Percentiles rank a stretch among this genome's conserved stretches.
Conservation (phyloP, 2,797 vertebrate genomes). For the Vultur gryphus region DNA sequence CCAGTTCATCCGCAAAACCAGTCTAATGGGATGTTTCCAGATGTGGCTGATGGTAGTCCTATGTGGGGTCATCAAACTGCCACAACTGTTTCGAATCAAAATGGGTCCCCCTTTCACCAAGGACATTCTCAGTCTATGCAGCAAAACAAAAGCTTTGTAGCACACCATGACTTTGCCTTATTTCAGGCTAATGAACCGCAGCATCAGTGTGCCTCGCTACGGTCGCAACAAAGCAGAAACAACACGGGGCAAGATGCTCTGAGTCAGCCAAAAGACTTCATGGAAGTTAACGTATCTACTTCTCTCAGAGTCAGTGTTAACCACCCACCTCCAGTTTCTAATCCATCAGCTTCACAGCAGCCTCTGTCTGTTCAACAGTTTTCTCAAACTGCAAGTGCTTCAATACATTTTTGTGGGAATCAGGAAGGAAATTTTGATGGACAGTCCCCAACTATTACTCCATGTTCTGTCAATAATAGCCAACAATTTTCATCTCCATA, state of each 20-base stretch:
- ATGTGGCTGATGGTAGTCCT: slow-evolving; percentile 84
- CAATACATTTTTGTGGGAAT: slow-evolving; percentile 79
- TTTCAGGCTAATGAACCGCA: slow-evolving; percentile 84
- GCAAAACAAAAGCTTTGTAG: slow-evolving; percentile 83
- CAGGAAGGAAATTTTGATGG: slow-evolving; percentile 78
- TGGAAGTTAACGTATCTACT: slow-evolving; percentile 79
- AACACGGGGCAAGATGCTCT: slow-evolving; percentile 76
- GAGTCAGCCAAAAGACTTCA: slow-evolving; percentile 82
- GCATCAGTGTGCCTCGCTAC: slow-evolving; percentile 78
- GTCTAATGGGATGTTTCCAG: slow-evolving; percentile 91
- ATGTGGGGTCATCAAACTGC: slow-evolving; percentile 94
- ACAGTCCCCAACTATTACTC: slow-evolving; percentile 82
- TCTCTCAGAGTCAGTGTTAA: slow-evolving; percentile 73
- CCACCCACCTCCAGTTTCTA: slow-evolving; percentile 79
- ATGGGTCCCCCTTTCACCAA: slow-evolving; percentile 90
- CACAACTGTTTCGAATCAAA: slow-evolving; percentile 81
- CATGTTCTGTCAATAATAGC: slow-evolving; percentile 83
- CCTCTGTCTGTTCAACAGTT: slow-evolving; percentile 80
- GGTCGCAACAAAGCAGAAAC: slow-evolving; percentile 74
- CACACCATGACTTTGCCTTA: slow-evolving; percentile 88
- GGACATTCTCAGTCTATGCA: slow-evolving; percentile 86
- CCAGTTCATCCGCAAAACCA: slow-evolving; percentile 84
- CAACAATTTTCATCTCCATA: slow-evolving; percentile 85
- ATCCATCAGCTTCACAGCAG: slow-evolving; percentile 77
- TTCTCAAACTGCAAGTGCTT: slow-evolving; percentile 77